Evolutionary conservation across 2,797 vertebrate species (phyloP).

Genomic region (Bufotes viridis): DNA sequence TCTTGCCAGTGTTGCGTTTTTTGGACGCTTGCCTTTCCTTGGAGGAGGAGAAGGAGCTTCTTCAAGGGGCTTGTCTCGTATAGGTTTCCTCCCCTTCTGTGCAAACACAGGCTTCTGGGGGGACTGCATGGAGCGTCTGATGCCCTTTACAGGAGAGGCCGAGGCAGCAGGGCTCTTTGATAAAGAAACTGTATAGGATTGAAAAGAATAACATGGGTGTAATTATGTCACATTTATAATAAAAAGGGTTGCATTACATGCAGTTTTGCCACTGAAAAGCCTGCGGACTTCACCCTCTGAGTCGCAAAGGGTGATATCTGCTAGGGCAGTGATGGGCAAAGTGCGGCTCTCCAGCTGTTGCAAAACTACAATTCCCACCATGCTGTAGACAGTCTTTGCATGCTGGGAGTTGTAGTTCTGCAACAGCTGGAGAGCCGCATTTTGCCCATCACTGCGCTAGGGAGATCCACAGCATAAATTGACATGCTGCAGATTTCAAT

Average conservation of each 20-base stretch:
- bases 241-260: background rate
- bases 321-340: too few relatives aligned
- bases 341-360: too few relatives aligned
- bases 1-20: constrained; percentile 69
- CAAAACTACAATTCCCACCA: too few relatives aligned
- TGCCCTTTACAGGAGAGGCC: constrained; percentile 83
- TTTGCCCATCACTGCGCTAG: too few relatives aligned
- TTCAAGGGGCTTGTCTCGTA: constrained; percentile 76
- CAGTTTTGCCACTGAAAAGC: too few relatives aligned
- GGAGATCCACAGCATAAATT: too few relatives aligned
- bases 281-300: too few relatives aligned
- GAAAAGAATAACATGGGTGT: background rate
- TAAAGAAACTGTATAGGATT: constrained; percentile 77
- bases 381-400: too few relatives aligned
- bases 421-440: too few relatives aligned
- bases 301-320: too few relatives aligned
- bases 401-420: too few relatives aligned
- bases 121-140: constrained; percentile 83
- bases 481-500: too few relatives aligned
- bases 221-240: background rate
- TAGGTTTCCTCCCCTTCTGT: constrained; percentile 82
- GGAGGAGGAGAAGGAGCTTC: constrained; percentile 66
- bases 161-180: constrained; percentile 81
- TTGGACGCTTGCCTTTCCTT: constrained; percentile 79
- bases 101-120: constrained; percentile 79